phyloP scores from a whole-genome alignment of 2,888 invertebrate species.

The Ichneumon xanthorius region DNA sequence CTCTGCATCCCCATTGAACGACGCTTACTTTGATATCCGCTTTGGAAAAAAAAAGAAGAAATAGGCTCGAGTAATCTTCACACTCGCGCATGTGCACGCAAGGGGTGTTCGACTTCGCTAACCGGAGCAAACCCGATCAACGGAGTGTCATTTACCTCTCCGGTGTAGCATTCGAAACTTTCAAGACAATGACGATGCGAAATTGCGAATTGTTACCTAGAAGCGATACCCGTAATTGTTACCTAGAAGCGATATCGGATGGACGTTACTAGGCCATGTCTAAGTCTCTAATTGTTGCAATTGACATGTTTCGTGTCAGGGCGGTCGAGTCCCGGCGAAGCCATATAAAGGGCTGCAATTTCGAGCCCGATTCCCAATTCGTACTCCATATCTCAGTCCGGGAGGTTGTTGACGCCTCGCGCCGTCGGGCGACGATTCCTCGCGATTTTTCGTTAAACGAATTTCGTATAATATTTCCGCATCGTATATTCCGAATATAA shows the following conservation, averaged over 20 bases:
- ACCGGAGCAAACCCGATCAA: constrained; percentile 12
- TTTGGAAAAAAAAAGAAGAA: not conserved
- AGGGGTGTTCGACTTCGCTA: not conserved
- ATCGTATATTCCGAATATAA: not conserved
- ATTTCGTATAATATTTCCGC: not conserved
- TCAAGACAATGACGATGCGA: constrained; percentile 66
- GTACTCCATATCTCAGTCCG: constrained; percentile 38
- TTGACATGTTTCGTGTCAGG: constrained; percentile 79
- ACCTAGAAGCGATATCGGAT: constrained; percentile 56
- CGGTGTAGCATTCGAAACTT: constrained; percentile 57
- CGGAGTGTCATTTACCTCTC: constrained; percentile 23
- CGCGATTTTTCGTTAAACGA: not conserved
- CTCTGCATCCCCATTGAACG: no score
- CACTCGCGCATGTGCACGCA: not conserved
- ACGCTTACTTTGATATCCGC: not conserved
- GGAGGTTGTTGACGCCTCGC: constrained; percentile 17
- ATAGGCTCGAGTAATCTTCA: not conserved
- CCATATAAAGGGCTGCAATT: constrained; percentile 74
- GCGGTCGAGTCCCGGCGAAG: constrained; percentile 27
- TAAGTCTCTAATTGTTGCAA: constrained; percentile 73
- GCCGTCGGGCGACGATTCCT: not conserved
- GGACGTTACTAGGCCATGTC: constrained; percentile 79
- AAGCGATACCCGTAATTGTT: constrained; percentile 21
- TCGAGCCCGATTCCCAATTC: constrained; percentile 66
- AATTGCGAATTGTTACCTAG: constrained; percentile 30